Percentiles rank a stretch among this genome's conserved stretches.
Conservation (phyloP, 2,888 invertebrate species). For the Athalia circularis region DNA sequence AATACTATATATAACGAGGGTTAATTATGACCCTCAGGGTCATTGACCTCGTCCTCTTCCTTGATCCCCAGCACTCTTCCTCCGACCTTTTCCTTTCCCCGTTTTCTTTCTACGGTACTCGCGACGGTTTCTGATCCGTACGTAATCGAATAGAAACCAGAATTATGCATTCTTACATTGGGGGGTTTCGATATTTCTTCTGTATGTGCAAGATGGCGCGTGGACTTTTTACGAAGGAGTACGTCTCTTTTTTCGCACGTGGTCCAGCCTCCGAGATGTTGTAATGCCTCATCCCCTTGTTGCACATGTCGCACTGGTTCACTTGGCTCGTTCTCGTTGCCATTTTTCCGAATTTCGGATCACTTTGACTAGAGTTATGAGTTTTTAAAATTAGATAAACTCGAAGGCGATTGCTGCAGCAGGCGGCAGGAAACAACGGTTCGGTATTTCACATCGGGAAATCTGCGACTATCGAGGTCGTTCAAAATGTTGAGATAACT, state of each 20-base stretch:
- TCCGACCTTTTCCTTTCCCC: slow-evolving; percentile 8
- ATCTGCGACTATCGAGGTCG: background rate
- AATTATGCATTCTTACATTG: slow-evolving; percentile 54
- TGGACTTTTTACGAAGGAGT: slow-evolving; percentile 68
- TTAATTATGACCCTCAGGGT: background rate
- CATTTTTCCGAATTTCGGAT: slow-evolving; percentile 56
- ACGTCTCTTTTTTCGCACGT: slow-evolving; percentile 57
- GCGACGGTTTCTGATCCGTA: slow-evolving; percentile 6
- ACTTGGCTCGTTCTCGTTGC: slow-evolving; percentile 60
- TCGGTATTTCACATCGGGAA: background rate
- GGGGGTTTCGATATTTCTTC: slow-evolving; percentile 63
- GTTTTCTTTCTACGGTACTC: slow-evolving; percentile 8
- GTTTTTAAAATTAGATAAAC: too few species aligned
- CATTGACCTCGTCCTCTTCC: slow-evolving; percentile 1
- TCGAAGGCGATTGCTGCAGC: too few species aligned
- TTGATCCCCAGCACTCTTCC: slow-evolving; percentile 40
- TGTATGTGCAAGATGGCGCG: slow-evolving; percentile 66
- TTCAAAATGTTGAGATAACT: too few species aligned
- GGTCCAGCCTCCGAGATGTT: slow-evolving; percentile 59
- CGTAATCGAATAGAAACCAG: slow-evolving; percentile 36
- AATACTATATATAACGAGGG: background rate
- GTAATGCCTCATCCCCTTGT: slow-evolving; percentile 63
- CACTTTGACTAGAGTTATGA: background rate
- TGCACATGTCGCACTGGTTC: slow-evolving; percentile 67
- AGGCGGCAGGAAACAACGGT: background rate